Conservation (phyloP, 2,888 invertebrate species). For the Carcina quercana region DNA sequence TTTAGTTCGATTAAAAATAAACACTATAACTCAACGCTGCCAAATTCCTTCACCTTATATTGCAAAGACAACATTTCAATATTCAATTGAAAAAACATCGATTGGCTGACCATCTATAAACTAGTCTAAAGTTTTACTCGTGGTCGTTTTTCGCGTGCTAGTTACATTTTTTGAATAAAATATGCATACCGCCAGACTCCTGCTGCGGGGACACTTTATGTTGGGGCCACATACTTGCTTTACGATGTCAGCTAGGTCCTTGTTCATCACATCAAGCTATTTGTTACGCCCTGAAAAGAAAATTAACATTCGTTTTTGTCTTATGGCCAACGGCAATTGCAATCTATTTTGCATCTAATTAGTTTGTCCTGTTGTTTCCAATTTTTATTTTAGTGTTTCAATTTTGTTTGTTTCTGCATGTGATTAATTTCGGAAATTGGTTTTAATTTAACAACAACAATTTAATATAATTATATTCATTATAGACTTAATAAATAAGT, state of each 20-base stretch:
- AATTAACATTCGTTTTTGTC: no score
- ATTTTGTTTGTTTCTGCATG: no score
- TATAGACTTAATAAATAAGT: no score
- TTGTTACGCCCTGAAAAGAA: no score
- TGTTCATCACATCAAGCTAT: no score
- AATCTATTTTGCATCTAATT: no score
- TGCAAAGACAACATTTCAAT: slow-evolving; percentile 56
- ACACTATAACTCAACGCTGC: slow-evolving; percentile 52
- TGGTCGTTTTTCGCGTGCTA: slow-evolving; percentile 11
- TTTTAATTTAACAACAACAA: no score
- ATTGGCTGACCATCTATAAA: slow-evolving; percentile 38
- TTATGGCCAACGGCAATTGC: no score
- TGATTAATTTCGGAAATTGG: no score
- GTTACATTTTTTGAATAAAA: slow-evolving; percentile 18
- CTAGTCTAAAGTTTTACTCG: slow-evolving; percentile 39
- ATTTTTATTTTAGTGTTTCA: no score
- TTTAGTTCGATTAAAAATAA: slow-evolving; percentile 61
- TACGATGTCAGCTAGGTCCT: slow-evolving; percentile 3
- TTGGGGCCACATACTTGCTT: slow-evolving; percentile 6
- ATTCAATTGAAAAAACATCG: slow-evolving; percentile 43
- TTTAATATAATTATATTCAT: no score
- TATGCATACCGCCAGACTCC: slow-evolving; percentile 6
- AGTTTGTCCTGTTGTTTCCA: no score
- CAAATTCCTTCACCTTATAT: slow-evolving; percentile 61
- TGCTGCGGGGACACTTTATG: slow-evolving; percentile 9